A percentile compares a stretch with the other conserved stretches of the same genome.
Conservation (phyloP, 2,888 invertebrate species). For the Thymelicus sylvestris region DNA sequence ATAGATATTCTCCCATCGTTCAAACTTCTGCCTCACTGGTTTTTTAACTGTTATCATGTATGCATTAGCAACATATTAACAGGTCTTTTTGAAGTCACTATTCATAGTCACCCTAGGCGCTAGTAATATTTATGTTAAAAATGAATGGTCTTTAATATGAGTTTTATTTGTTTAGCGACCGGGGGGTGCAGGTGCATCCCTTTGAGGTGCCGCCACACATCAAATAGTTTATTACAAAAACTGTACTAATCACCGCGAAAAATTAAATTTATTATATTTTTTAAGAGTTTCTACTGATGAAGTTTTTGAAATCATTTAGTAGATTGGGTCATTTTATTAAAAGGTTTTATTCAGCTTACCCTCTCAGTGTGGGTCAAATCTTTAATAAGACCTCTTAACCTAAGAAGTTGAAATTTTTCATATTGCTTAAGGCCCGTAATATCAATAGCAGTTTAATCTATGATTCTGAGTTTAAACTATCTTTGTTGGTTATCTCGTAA, state of each 20-base stretch:
- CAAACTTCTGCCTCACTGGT: too few relatives aligned
- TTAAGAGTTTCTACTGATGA: background rate
- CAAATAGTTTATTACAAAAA: slow-evolving; percentile 45
- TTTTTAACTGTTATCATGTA: too few relatives aligned
- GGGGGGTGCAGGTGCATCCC: slow-evolving; percentile 70
- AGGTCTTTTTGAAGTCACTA: background rate
- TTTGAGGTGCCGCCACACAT: slow-evolving; percentile 66
- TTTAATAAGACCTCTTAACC: too few relatives aligned
- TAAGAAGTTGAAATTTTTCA: too few relatives aligned
- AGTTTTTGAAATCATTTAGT: background rate
- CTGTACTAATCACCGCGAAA: slow-evolving; percentile 40
- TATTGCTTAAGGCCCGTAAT: too few relatives aligned
- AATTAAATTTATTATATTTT: slow-evolving; percentile 35
- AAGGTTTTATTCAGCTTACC: too few relatives aligned
- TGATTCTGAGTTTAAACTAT: too few relatives aligned
- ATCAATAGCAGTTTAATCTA: too few relatives aligned
- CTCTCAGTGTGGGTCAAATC: too few relatives aligned
- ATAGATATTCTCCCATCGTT: too few relatives aligned
- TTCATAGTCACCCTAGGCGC: slow-evolving; percentile 65
- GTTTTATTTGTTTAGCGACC: slow-evolving; percentile 76
- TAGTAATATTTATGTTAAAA: slow-evolving; percentile 80
- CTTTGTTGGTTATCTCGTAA: too few relatives aligned
- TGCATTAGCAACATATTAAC: background rate
- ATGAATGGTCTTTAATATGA: slow-evolving; percentile 61
- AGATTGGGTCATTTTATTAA: too few relatives aligned